Evolutionary conservation across 1,140 invertebrate genomes (phyloP), one percentile per base, ranked within the genome.

Genomic region (Arion vulgaris): DNA sequence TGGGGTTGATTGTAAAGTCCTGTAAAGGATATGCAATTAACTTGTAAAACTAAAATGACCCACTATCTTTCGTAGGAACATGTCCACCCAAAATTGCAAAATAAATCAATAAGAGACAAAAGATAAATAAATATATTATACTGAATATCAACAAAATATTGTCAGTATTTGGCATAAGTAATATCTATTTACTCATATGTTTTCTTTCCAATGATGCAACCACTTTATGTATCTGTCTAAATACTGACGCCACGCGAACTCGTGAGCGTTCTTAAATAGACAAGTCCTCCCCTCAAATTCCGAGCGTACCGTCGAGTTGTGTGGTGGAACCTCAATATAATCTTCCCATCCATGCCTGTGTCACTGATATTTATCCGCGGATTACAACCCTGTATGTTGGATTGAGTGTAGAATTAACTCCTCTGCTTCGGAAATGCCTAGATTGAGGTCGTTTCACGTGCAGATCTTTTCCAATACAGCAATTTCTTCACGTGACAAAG

Each of bases 351-450:
- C 51, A 26, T 23, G 51, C 51, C 9, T 57, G 51, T 57, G 51
- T 23, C 19, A 57, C 51, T 23, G 23, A 57, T 57, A 57, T 57
- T 57, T 57, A 57, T 57, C 51, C 51, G 51, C 15, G 51, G 26
- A 57, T 57, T 57, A 57, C 51, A 57, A 57, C 26, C 51, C 51
- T 57, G 51, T 57, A 57, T 57, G 51, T 57, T 57, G 51, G 51
- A 57, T 57, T 57, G 23, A 26, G 9, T 23, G 26, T 23, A 2
- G 51, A 57, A 57, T 57, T 26, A 57, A 45, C 51, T 45, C 51
- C 5, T 2, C 9, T 23, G 51, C 15, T 26, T 4, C 9, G 51
- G 51, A 19, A 57, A 57, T 11, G 51, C 9, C 23, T 57, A 2
- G 7, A 4, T 9, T 23, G 23, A 2, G 51, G 51, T 26, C 7